Percentiles rank a stretch among this genome's conserved stretches.
phyloP scores from a whole-genome alignment of 2,888 invertebrate species.

The Atethmia centrago region DNA sequence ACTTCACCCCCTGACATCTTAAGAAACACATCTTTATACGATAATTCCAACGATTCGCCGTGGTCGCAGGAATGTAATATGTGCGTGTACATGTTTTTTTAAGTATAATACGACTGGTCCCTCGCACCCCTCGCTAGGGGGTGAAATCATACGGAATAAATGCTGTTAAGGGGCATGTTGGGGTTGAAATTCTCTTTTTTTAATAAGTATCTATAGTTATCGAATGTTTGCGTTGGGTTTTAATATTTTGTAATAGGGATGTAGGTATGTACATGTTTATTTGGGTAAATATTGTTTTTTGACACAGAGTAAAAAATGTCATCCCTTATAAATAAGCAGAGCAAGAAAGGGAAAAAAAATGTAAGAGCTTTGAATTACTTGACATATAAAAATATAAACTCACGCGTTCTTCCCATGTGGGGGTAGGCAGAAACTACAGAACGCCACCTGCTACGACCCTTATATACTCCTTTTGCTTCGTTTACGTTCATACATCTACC shows the following conservation, averaged over 20 bases:
- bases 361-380: not conserved
- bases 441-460: too few species aligned
- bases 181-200: not conserved
- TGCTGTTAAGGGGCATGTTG: constrained; percentile 58
- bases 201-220: not conserved
- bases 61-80: constrained; percentile 57
- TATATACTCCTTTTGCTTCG: too few species aligned
- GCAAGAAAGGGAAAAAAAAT: not conserved
- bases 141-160: constrained; percentile 66
- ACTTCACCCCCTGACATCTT: constrained; percentile 7
- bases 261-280: not conserved
- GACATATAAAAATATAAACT: not conserved
- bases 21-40: constrained; percentile 27
- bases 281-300: too few species aligned
- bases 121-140: constrained; percentile 52
- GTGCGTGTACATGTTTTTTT: constrained; percentile 50
- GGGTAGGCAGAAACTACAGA: too few species aligned
- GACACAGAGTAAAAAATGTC: too few species aligned
- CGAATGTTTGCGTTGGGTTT: not conserved
- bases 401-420: too few species aligned
- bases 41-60: constrained; percentile 30
- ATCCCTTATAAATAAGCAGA: not conserved
- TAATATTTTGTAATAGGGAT: not conserved
- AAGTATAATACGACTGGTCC: constrained; percentile 44
- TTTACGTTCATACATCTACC: too few species aligned